Percentiles rank a stretch among this genome's conserved stretches.
These are phyloP conservation scores for Ditula angustiorana DNA, from an alignment of 2,888 invertebrate species.

Conservation along the genomic window DNA sequence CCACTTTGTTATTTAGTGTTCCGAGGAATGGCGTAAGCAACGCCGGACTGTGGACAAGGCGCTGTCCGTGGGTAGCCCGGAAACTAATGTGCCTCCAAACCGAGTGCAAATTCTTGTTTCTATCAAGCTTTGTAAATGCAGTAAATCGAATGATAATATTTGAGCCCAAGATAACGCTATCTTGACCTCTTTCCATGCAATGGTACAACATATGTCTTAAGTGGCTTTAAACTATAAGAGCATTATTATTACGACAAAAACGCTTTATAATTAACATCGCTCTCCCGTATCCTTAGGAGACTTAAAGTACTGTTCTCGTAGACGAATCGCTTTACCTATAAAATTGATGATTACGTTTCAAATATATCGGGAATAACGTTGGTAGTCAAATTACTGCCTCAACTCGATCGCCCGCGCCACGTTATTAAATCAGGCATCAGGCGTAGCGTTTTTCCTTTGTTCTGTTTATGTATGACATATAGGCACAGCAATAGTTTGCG, in stretches of 20 bases:
- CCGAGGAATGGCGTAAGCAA: conserved; percentile 45
- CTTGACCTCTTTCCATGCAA: too few relatives aligned
- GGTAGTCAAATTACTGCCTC: conserved; percentile 6
- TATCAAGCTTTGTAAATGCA: not conserved
- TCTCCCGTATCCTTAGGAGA: not conserved
- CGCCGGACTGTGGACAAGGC: conserved; percentile 28
- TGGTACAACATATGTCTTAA: too few relatives aligned
- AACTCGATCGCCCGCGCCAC: not conserved
- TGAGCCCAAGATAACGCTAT: too few relatives aligned
- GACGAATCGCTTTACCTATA: not conserved
- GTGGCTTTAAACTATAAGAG: too few relatives aligned
- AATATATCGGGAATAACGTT: conserved; percentile 3
- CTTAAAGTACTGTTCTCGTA: not conserved
- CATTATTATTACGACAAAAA: too few relatives aligned
- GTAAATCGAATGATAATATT: too few relatives aligned
- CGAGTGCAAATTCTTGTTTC: conserved; percentile 4
- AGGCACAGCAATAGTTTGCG: conserved; percentile 37
- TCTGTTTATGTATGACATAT: conserved; percentile 20
- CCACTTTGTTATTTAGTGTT: conserved; percentile 81
- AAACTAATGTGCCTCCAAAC: conserved; percentile 25
- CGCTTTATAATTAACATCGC: too few relatives aligned
- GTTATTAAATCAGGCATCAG: conserved; percentile 18
- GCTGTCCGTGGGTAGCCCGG: conserved; percentile 19
- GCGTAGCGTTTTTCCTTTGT: conserved; percentile 26
- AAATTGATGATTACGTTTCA: not conserved